Evolutionary conservation across 2,888 invertebrate genomes (phyloP).

Genomic region (Melolontha melolontha): DNA sequence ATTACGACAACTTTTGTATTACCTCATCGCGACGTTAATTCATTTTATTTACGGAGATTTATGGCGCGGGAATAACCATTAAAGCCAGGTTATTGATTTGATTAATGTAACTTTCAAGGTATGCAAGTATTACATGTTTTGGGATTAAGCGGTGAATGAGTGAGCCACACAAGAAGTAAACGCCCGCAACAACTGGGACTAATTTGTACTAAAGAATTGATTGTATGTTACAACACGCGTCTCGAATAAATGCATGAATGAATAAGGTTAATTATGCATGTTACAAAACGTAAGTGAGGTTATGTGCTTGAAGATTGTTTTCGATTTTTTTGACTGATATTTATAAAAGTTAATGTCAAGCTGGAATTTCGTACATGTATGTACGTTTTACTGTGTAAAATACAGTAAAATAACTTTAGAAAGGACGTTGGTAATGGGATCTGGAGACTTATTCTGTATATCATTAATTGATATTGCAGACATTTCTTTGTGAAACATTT

Average conservation of each 20-base stretch:
- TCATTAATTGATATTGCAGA: no score
- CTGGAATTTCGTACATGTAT: no score
- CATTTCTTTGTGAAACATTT: no score
- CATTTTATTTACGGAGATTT: slow-evolving; percentile 26
- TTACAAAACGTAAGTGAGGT: neutral
- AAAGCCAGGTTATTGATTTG: slow-evolving; percentile 28
- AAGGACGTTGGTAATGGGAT: no score
- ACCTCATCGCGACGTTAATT: slow-evolving; percentile 6
- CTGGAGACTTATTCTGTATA: no score
- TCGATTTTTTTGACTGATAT: no score
- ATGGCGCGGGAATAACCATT: slow-evolving; percentile 15
- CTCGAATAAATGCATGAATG: neutral
- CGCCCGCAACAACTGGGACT: slow-evolving; percentile 18
- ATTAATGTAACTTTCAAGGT: slow-evolving; percentile 17
- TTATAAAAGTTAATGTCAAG: no score
- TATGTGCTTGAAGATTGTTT: no score
- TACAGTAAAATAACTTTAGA: no score
- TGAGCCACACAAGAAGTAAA: slow-evolving; percentile 22
- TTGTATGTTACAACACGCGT: slow-evolving; percentile 16
- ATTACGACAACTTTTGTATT: slow-evolving; percentile 17
- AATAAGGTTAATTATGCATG: neutral
- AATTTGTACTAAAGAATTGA: slow-evolving; percentile 22
- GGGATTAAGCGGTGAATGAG: slow-evolving; percentile 15
- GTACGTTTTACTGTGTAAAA: no score
- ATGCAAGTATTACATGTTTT: slow-evolving; percentile 10